Base-by-base conservation (phyloP, 2,888 invertebrate genomes). In the Mythimna albipuncta region DNA sequence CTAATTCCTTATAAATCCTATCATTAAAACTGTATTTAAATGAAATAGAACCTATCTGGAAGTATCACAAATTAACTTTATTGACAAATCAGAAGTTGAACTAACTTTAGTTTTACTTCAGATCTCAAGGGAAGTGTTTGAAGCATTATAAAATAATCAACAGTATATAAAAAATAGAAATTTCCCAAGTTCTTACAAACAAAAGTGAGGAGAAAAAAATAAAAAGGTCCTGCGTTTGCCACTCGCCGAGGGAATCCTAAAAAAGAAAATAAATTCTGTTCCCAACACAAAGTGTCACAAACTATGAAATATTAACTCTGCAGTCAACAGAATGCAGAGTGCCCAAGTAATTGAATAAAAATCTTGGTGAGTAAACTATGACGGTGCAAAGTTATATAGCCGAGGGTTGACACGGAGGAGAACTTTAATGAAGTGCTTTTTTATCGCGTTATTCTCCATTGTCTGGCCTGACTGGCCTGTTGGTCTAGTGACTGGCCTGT, bases 301-400 rank as follows among this genome's bases (percentile, higher is more conserved):
- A 84, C 87, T 86, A 81, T 87, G 87, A 88, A 86, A 88, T 88
- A 88, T 88, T 86, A 87, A 87, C 82, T 86, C 65, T 78, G 79
- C 64, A 79, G 87, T 86, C 84, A 85, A 85, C 88, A 86, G 80
- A 85, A 86, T 85, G 85, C 84, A 82, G 85, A 77, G 64, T 67
- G 69, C 73, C 75, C 77, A 84, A 83, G 87, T 88, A 88, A 88
- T 85, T 87, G 84, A 89, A 88, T 85, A 82, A 84, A 83, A 87
- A 79, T 84, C 79, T 85, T 75, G 75, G 70, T 68, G 79, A 83
- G 76, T 83, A 87, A 85, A 84, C 86, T 83, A 85, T 80, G 69
- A 72, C 50, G 62, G 65, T 58, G 61, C 21, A 52, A 82, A 78
- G 61, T 62, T 77, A 55, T 71, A 32, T 64, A 64, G 64, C 69